Conservation (phyloP, 1,140 invertebrate species). For the Sarcophaga bullata region DNA sequence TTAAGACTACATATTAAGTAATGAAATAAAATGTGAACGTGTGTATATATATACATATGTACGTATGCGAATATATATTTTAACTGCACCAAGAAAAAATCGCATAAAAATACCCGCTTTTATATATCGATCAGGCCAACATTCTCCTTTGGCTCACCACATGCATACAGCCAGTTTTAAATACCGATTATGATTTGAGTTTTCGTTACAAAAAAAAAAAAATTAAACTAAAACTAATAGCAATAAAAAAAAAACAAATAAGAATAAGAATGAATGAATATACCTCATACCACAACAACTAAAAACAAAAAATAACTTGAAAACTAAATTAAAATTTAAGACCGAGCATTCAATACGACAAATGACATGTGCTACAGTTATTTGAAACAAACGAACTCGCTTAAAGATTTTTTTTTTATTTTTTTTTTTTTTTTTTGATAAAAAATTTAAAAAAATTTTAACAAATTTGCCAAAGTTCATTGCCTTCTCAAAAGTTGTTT, state of each 20-base stretch:
- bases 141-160: neutral
- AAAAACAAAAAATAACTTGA: neutral
- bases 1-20: neutral
- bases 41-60: neutral
- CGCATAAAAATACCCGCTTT: neutral
- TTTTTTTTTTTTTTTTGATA: no score
- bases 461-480: neutral
- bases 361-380: slow-evolving; percentile 17
- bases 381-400: neutral
- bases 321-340: slow-evolving; percentile 14
- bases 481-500: neutral
- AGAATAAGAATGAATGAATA: no score
- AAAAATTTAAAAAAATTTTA: no score
- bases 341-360: neutral
- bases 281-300: neutral
- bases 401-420: no score
- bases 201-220: neutral
- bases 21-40: neutral
- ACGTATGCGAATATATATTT: no score
- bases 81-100: neutral
- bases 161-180: neutral
- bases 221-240: no score
- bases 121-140: neutral
- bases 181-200: neutral
- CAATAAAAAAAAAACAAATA: no score